A percentile compares a stretch with the other conserved stretches of the same genome.
These are phyloP conservation scores for Dicaeum eximium DNA, from an alignment of 2,113 vertebrate species.

Conservation along the genomic window DNA sequence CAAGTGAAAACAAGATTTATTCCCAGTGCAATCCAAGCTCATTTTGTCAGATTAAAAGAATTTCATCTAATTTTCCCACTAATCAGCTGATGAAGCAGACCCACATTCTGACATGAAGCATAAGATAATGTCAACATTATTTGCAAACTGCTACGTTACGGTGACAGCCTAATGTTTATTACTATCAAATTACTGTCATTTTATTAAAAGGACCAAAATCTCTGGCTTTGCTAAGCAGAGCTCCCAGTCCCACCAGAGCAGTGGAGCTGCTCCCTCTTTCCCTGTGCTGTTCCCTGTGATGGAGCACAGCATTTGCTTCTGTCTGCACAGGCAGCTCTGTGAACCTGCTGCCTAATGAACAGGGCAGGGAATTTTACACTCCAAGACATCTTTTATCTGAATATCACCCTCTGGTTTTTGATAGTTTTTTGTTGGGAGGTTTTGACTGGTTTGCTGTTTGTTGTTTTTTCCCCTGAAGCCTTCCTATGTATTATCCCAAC, in stretches of 20 bases:
- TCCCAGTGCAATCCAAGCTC: neutral
- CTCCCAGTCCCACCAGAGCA: neutral
- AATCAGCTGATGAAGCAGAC: constrained; percentile 32
- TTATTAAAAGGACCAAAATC: constrained; percentile 41
- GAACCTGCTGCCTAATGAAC: neutral
- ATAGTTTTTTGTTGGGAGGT: neutral
- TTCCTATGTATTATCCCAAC: neutral
- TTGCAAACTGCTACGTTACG: constrained; percentile 12
- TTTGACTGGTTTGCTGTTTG: neutral
- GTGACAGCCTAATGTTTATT: constrained; percentile 55
- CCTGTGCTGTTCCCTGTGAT: neutral
- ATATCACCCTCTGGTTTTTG: neutral
- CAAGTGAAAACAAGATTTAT: neutral
- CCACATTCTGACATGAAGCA: constrained; percentile 23
- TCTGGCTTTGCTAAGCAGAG: constrained; percentile 5
- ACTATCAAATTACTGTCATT: constrained; percentile 57
- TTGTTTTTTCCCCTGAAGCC: neutral
- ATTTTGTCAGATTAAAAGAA: constrained; percentile 21
- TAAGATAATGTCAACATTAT: constrained; percentile 53
- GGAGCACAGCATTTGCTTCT: neutral
- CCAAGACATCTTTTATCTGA: neutral
- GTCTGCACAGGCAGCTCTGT: neutral
- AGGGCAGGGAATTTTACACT: neutral
- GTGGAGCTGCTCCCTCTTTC: neutral
- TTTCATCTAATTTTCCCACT: constrained; percentile 19